Evolutionary conservation across 2,888 invertebrate species (phyloP).

Genomic region (Matsumyia berberina): DNA sequence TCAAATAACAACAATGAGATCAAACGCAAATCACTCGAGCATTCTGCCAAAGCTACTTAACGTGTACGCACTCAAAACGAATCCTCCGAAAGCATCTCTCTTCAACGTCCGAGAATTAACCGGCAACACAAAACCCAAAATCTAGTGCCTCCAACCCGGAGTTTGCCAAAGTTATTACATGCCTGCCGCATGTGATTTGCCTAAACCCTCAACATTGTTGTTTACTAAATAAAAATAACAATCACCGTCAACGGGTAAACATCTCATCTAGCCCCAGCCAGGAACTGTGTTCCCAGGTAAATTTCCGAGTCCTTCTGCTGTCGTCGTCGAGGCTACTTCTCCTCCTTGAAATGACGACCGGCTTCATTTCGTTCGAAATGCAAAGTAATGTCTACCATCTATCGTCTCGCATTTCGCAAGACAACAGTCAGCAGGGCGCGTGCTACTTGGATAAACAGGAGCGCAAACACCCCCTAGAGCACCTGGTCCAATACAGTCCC

Average conservation of each 20-base stretch:
- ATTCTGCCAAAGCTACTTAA: slow-evolving; percentile 35
- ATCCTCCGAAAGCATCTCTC: slow-evolving; percentile 8
- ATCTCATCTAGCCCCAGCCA: slow-evolving; percentile 55
- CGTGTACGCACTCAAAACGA: neutral
- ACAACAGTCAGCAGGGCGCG: slow-evolving; percentile 50
- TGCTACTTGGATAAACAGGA: slow-evolving; percentile 60
- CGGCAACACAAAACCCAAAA: slow-evolving; percentile 26
- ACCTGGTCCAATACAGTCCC: slow-evolving; percentile 65
- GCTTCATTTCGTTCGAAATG: slow-evolving; percentile 46
- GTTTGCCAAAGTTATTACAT: slow-evolving; percentile 68
- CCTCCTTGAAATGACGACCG: slow-evolving; percentile 24
- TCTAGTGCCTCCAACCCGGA: slow-evolving; percentile 21
- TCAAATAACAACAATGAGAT: slow-evolving; percentile 28
- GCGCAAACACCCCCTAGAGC: slow-evolving; percentile 55
- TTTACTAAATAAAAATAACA: slow-evolving; percentile 73
- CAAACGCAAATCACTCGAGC: slow-evolving; percentile 37
- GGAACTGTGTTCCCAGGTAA: slow-evolving; percentile 48
- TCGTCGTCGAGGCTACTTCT: slow-evolving; percentile 2
- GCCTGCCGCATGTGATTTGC: slow-evolving; percentile 51
- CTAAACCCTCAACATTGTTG: slow-evolving; percentile 55
- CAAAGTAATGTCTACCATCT: slow-evolving; percentile 3
- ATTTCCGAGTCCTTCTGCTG: slow-evolving; percentile 28
- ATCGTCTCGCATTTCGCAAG: slow-evolving; percentile 35
- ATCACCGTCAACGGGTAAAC: slow-evolving; percentile 59
- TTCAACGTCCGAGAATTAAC: slow-evolving; percentile 21